Percentiles rank a stretch among this genome's conserved stretches.
These are phyloP conservation scores for Oscheius sp. DNA, from an alignment of 2,888 invertebrate species.

Conservation along the genomic window DNA sequence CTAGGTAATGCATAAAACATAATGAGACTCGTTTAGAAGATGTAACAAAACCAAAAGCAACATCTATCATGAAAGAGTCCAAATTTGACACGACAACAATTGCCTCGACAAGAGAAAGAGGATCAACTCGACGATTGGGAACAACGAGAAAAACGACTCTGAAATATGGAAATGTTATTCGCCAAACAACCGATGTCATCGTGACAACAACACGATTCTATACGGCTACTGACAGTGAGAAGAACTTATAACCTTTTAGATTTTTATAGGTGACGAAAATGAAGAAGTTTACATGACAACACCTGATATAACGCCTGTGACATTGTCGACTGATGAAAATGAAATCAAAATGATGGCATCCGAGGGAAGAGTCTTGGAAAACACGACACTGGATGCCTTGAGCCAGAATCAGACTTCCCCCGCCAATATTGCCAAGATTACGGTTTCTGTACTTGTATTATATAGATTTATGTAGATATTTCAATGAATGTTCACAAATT, in stretches of 20 bases:
- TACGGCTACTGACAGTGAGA: slow-evolving; percentile 7
- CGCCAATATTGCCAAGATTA: slow-evolving; percentile 3
- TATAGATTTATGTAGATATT: slow-evolving; percentile 15
- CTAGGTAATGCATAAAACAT: slow-evolving; percentile 37
- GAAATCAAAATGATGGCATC: slow-evolving; percentile 18
- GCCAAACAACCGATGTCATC: neutral
- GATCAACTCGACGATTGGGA: neutral
- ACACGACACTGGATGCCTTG: neutral
- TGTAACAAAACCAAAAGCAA: neutral
- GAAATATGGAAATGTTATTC: neutral
- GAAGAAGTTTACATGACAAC: slow-evolving; percentile 6
- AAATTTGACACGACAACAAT: slow-evolving; percentile 14
- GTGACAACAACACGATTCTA: slow-evolving; percentile 15
- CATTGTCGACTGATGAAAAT: slow-evolving; percentile 1
- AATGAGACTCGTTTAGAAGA: neutral
- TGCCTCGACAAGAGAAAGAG: neutral
- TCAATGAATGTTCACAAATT: no score
- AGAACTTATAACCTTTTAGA: neutral
- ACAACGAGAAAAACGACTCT: slow-evolving; percentile 1
- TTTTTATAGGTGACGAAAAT: neutral
- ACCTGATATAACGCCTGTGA: slow-evolving; percentile 1
- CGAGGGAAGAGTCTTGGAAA: neutral
- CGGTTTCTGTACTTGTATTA: slow-evolving; percentile 26
- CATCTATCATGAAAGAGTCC: neutral
- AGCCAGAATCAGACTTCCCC: slow-evolving; percentile 17